Conservation (phyloP, 2,797 vertebrate species). For the Helicolenus hilgendorfi region DNA sequence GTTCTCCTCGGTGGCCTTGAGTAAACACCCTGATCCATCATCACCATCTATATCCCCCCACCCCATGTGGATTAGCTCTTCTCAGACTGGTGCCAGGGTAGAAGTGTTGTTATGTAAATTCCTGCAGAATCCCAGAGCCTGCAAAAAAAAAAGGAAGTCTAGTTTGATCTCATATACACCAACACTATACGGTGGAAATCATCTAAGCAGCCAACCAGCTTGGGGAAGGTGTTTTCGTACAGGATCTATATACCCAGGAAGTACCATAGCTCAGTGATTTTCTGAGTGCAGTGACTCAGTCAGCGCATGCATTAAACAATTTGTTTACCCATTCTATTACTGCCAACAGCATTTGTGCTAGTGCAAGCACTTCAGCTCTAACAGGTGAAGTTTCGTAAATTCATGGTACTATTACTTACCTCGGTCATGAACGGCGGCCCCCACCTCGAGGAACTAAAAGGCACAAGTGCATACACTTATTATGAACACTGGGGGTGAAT, state of each 20-base stretch:
- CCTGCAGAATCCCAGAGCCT: conserved; percentile 10
- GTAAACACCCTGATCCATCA: not conserved
- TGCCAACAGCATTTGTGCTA: conserved; percentile 41
- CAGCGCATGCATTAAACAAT: conserved; percentile 63
- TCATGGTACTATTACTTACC: conserved; percentile 47
- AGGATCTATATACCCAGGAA: conserved; percentile 19
- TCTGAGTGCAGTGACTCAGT: conserved; percentile 45
- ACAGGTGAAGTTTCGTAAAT: conserved; percentile 51
- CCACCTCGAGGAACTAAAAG: conserved; percentile 12
- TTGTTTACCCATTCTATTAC: conserved; percentile 65
- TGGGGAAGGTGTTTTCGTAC: not conserved
- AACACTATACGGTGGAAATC: not conserved
- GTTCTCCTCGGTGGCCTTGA: not conserved
- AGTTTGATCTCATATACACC: conserved; percentile 18
- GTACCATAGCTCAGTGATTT: conserved; percentile 48
- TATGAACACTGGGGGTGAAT: conserved; percentile 10
- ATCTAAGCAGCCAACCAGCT: not conserved
- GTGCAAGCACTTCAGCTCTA: conserved; percentile 50
- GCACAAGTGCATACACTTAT: conserved; percentile 11
- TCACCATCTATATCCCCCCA: not conserved
- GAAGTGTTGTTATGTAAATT: conserved; percentile 8
- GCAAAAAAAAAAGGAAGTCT: not conserved
- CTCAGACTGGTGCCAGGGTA: not conserved
- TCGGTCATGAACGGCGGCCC: not conserved
- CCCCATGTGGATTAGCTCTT: not conserved